Base-by-base conservation (phyloP, 2,888 invertebrate species). In the Ophraella communa region DNA sequence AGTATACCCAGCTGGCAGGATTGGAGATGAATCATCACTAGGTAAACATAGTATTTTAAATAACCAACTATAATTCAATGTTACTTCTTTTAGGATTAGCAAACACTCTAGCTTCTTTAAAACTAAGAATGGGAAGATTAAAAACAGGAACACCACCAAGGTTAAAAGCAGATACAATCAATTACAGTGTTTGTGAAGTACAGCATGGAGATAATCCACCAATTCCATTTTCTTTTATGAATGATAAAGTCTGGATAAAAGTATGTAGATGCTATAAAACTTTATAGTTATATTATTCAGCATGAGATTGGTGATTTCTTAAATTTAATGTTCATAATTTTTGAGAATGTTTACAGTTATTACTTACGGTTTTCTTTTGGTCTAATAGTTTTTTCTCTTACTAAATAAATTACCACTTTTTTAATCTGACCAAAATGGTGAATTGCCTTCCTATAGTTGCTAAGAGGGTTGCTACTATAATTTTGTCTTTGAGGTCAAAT, bases 101-200 rank as follows among this genome's bases (percentile, higher is more conserved):
- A 0, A 83, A 89, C 70, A 93, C 92, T 39, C 83, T 95, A 23
- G 87, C 91, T 68, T 83, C 82, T 39, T 81, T 92, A 49, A 87
- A 90, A 23, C 92, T 95, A 78, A 85, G 83, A 74, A 87, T 94
- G 84, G 91, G 92, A 1, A 84, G 95, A 69, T 82, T 96, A 1
- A 93, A 94, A 84, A 96, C 95, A 52, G 94, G 93, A 4, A 95
- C 95, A 5, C 95, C 95, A 0, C 94, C 95, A 0, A 83, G 95
- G 61, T 78, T 95, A 35, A 87, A 88, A 73, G 87, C 86, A 65
- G 82, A 84, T 17, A 87, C 89, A 0, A 89, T 95, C 39, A 86
- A 93, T 80, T 93, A 86, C 80, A 79, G 81, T 0, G 84, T 84
- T 33, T 86, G 90, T 53, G 76, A 76, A 7, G 65, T 74, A n/a